Evolutionary conservation across 2,797 vertebrate genomes (phyloP), one percentile per base, ranked within the genome.

Genomic region (Sebastes cheni): DNA sequence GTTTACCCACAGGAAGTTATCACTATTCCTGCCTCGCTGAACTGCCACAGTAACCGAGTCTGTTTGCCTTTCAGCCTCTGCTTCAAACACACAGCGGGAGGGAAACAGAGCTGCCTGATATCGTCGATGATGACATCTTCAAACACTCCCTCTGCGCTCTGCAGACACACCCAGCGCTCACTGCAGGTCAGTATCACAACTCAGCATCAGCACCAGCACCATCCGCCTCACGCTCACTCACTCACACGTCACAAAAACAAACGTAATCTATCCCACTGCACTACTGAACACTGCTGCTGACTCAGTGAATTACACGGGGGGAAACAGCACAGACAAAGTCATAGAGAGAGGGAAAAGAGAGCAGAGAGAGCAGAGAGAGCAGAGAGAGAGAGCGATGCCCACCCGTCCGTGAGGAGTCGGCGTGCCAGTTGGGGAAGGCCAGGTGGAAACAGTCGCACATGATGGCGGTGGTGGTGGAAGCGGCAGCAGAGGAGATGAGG

Each of bases 371-470:
- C n/a, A n/a, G n/a, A n/a, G 23, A 23, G 27, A 27, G 30, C 30
- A 34, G 34, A 36, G 34, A 12, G 72, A 80, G 72, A 79, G 91
- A 91, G 70, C 23, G 93, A 90, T 91, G 96, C 98, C 96, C 97
- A 98, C 98, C 97, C 91, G 97, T 96, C 95, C 97, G 97, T 88
- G 98, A 97, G 85, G 97, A 95, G 95, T 96, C 97, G 78, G 96
- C 97, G 84, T 97, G 96, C 98, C 98, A 99, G 97, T 98, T 97
- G 92, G 98, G 98, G 95, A 99, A 98, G 87, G 98, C 97, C 94
- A 98, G 94, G 93, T 99, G 98, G 95, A 99, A 99, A 93, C 98
- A 99, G 97, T 99, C 98, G 88, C 98, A 99, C 98, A 99, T 99
- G 95, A 93, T 94, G 97, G 93, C 92, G 88, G 84, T 29, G n/a